These are phyloP conservation scores for Luidia sarsii DNA, from an alignment of 53 echinoderm and acorn worm genomes.

Conservation along the genomic window DNA sequence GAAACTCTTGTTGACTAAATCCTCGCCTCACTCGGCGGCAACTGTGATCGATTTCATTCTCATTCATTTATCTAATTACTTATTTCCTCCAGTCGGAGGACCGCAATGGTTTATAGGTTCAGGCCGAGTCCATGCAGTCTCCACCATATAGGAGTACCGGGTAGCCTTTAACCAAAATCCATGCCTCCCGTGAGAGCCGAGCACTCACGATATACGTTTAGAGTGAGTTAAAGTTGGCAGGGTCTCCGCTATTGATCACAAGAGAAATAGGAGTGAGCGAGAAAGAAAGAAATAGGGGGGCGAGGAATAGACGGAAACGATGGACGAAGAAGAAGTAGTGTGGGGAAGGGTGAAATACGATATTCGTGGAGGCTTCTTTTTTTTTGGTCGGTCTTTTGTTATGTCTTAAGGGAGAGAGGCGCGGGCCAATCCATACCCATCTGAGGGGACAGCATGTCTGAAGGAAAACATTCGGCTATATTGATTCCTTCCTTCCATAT, in stretches of 20 bases:
- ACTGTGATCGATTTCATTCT: too few relatives aligned
- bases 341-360: constrained; percentile 13
- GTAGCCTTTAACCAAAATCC: constrained; percentile 46
- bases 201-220: constrained; percentile 15
- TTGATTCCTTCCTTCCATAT: constrained; percentile 39
- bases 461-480: constrained; percentile 45
- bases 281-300: not conserved
- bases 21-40: too few relatives aligned
- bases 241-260: constrained; percentile 19
- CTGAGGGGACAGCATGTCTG: constrained; percentile 17
- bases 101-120: too few relatives aligned
- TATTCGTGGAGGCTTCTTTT: not conserved
- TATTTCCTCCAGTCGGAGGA: too few relatives aligned
- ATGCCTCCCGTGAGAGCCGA: constrained; percentile 11
- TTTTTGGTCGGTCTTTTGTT: constrained; percentile 11
- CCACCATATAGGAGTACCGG: too few relatives aligned
- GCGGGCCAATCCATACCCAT: constrained; percentile 24
- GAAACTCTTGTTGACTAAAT: too few relatives aligned
- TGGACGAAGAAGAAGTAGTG: not conserved
- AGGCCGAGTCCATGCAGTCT: too few relatives aligned
- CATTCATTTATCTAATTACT: too few relatives aligned
- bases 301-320: too few relatives aligned
- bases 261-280: constrained; percentile 31
- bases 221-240: constrained; percentile 7
- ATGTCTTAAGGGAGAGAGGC: constrained; percentile 26